Conservation (phyloP, 1,140 invertebrate species). For the Sycobia sp. region DNA sequence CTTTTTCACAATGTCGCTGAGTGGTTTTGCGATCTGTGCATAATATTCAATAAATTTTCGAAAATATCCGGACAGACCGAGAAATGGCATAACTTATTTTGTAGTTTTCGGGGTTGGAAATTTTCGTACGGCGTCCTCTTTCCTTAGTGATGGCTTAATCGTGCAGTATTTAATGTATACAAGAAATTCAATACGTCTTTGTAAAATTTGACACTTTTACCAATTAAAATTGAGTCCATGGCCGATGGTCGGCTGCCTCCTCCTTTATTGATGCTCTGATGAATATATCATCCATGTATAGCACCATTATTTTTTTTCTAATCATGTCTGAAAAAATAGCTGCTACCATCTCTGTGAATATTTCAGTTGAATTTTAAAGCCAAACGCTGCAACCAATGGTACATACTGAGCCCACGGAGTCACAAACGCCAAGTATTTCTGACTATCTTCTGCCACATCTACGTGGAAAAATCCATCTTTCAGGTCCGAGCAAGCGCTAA, state of each 20-base stretch:
- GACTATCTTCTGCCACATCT: neutral
- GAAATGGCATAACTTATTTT: neutral
- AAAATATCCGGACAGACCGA: neutral
- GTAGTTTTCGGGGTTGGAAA: neutral
- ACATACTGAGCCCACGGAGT: slow-evolving; percentile 8
- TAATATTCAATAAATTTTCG: neutral
- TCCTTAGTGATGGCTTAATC: neutral
- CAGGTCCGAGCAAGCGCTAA: neutral
- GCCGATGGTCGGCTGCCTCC: neutral
- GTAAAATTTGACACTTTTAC: neutral
- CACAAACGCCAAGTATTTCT: slow-evolving; percentile 17
- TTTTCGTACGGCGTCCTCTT: slow-evolving; percentile 1
- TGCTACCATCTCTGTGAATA: slow-evolving; percentile 3
- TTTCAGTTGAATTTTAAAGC: slow-evolving; percentile 7
- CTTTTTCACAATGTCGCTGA: neutral
- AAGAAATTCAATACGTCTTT: neutral
- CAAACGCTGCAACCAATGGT: neutral
- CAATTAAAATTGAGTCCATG: neutral
- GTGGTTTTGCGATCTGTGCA: neutral
- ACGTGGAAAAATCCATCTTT: slow-evolving; percentile 25
- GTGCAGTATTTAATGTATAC: neutral
- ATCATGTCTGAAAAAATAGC: neutral
- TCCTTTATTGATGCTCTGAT: neutral
- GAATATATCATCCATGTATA: slow-evolving; percentile 18
- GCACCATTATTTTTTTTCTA: too few species aligned